phyloP scores from a whole-genome alignment of 2,797 vertebrate species.

The Allochrocebus solatus region DNA sequence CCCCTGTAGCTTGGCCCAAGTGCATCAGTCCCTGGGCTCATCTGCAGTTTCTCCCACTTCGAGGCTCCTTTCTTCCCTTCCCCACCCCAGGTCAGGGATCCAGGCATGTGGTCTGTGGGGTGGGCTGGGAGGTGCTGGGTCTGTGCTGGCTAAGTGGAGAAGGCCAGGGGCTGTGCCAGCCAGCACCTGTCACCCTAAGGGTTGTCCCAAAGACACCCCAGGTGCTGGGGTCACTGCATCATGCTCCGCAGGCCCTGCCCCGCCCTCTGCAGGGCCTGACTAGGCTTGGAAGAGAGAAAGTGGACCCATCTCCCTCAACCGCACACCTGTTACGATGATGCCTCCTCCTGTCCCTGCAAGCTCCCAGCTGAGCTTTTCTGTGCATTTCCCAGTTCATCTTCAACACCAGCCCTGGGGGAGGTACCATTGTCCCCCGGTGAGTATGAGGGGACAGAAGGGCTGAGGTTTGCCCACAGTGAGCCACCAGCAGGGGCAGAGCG shows the following conservation, averaged over 20 bases:
- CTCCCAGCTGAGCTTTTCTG: neutral
- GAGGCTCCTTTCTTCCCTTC: neutral
- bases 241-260: too few species aligned
- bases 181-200: fast-evolving
- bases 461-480: fast-evolving
- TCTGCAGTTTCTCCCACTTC: neutral
- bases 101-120: fast-evolving
- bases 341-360: fast-evolving
- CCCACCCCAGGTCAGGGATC: neutral
- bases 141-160: neutral
- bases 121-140: neutral
- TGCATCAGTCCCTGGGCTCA: fast-evolving
- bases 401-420: neutral
- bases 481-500: too few species aligned
- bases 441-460: too few species aligned
- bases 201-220: too few species aligned
- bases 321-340: fast-evolving
- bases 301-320: fast-evolving
- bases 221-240: fast-evolving
- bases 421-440: fast-evolving
- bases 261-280: neutral
- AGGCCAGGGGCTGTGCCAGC: neutral
- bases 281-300: fast-evolving
- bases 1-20: neutral
- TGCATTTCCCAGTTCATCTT: fast-evolving